phyloP scores from a whole-genome alignment of 2,113 vertebrate species.

The Agapornis roseicollis region DNA sequence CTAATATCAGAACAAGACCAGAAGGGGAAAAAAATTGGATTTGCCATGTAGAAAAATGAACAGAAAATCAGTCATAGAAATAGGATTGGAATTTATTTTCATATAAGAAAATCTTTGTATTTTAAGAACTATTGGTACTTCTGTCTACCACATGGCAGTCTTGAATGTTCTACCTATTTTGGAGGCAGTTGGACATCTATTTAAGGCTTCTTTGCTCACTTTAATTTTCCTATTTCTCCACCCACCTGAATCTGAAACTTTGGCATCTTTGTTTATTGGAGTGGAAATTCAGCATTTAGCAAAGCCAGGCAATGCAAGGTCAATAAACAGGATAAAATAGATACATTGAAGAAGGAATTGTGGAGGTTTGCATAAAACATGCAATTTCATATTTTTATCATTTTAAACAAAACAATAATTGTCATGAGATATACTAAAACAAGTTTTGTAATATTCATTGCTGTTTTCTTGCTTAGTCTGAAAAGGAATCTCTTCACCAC shows the following conservation, averaged over 20 bases:
- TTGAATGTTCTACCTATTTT: background rate
- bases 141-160: background rate
- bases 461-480: background rate
- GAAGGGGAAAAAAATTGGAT: background rate
- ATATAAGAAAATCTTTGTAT: background rate
- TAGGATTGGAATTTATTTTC: background rate
- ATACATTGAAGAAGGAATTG: background rate
- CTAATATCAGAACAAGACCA: background rate
- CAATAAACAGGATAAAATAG: background rate
- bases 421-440: background rate
- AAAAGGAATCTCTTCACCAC: slow-evolving; percentile 14
- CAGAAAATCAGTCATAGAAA: background rate
- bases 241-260: background rate
- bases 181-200: background rate
- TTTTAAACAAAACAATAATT: slow-evolving; percentile 12
- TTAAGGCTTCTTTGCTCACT: background rate
- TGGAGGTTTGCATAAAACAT: background rate
- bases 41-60: background rate
- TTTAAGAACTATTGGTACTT: background rate
- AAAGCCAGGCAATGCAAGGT: background rate
- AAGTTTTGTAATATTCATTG: background rate
- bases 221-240: background rate
- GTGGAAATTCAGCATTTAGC: background rate
- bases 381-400: background rate
- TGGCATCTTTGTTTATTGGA: background rate